Evolutionary conservation across 2,888 invertebrate species (phyloP).

Genomic region (Athetis lepigone): DNA sequence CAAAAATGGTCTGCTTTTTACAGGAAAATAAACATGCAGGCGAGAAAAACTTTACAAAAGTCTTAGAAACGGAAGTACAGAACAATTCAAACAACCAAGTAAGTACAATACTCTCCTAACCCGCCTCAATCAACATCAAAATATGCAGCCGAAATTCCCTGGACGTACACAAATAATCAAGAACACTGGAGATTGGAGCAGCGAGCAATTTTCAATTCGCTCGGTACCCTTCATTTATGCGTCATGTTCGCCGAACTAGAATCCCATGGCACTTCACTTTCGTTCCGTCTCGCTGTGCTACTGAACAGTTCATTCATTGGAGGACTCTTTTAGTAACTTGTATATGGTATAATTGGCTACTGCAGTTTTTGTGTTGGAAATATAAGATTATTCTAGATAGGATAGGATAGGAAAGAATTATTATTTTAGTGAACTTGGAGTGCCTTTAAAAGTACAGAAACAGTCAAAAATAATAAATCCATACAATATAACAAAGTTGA

Average conservation of each 20-base stretch:
- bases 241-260: constrained; percentile 28
- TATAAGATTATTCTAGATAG: too few relatives aligned
- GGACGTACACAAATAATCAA: constrained; percentile 46
- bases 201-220: constrained; percentile 52
- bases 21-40: too few relatives aligned
- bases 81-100: neutral
- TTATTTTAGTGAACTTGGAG: too few relatives aligned
- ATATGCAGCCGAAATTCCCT: constrained; percentile 1
- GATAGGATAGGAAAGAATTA: too few relatives aligned
- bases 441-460: too few relatives aligned
- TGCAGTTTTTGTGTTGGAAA: too few relatives aligned
- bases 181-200: constrained; percentile 26
- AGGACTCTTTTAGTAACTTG: neutral
- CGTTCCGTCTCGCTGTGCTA: constrained; percentile 8
- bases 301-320: constrained; percentile 5
- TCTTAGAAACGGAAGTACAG: neutral
- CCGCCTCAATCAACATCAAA: too few relatives aligned
- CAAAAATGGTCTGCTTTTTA: too few relatives aligned
- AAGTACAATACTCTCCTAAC: neutral
- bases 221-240: constrained; percentile 41
- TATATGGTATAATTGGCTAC: neutral
- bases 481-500: too few relatives aligned
- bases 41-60: too few relatives aligned
- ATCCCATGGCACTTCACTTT: constrained; percentile 38
- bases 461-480: too few relatives aligned